Evolutionary conservation across 2,797 vertebrate species (phyloP), one percentile per base, ranked within the genome.

Genomic region (Avahi laniger): DNA sequence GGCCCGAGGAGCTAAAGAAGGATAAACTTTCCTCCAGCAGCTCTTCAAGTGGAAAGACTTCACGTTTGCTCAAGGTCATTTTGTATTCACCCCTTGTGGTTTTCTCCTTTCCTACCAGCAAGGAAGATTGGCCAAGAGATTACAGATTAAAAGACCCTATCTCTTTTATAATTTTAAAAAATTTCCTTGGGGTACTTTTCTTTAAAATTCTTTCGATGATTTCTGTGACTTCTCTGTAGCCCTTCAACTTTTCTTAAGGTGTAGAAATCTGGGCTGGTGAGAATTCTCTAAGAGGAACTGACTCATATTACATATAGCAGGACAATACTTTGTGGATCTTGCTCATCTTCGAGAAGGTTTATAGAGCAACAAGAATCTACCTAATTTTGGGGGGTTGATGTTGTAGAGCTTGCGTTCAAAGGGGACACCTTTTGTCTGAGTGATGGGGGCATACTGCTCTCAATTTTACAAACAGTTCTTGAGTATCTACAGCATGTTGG

Each of bases 51-150:
- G 48, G 22, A 59, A 87, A 91, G 57, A 70, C 14, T 87, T 96
- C 33, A 2, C 83, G 30, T 95, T 76, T 96, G 54, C 67, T 52
- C 87, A 96, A 97, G 93, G 92, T 96, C 84, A 91, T 93, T 88
- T 81, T 94, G 81, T 88, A 89, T 18, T 54, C 52, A 63, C 26
- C 78, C 24, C 38, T 97, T 70, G 35, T 65, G 81, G 17, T 82
- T 96, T 94, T 95, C 54, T 86, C 41, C 87, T 95, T 97, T 46
- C 28, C 65, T 80, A 72, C 2, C 28, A 92, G 73, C 48, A 91
- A 92, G 52, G 30, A 69, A 82, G 61, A 33, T 43, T 82, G 43
- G 22, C 28, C 46, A 89, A 82, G 48, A 85, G 8, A 89, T 86
- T 85, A 26, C n/a, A 79, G 11, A 46, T 69, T 93, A 76, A 61